Evolutionary conservation across 2,888 invertebrate species (phyloP).

Genomic region (Acanthosoma haemorrhoidale): DNA sequence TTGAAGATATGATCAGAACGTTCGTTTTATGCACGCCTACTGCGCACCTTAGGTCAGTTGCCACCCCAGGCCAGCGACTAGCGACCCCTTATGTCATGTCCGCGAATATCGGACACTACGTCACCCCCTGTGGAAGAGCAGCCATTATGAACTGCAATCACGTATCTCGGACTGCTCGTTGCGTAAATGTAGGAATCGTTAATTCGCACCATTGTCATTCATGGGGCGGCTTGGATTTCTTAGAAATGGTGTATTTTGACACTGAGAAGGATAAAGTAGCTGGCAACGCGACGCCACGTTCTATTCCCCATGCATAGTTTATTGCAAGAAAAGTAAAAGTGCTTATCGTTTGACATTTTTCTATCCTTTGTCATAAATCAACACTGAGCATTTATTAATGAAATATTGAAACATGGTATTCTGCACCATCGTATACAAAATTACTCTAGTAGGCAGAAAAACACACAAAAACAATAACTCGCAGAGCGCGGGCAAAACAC

Average conservation of each 20-base stretch:
- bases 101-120: neutral
- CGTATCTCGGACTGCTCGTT: neutral
- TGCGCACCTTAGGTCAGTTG: neutral
- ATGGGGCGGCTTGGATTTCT: neutral
- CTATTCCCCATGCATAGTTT: too few relatives aligned
- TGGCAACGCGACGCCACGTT: too few relatives aligned
- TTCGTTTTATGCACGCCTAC: neutral
- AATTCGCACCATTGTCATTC: neutral
- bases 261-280: neutral
- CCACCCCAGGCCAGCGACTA: neutral
- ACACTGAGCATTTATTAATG: too few relatives aligned
- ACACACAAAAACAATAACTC: too few relatives aligned
- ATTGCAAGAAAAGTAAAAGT: too few relatives aligned
- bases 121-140: neutral
- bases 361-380: too few relatives aligned
- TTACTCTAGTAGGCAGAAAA: too few relatives aligned
- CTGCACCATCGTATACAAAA: too few relatives aligned
- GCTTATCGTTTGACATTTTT: too few relatives aligned
- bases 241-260: slow-evolving; percentile 1
- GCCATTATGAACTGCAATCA: neutral
- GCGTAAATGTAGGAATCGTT: neutral
- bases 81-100: slow-evolving; percentile 14
- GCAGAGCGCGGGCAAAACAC: too few relatives aligned
- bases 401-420: too few relatives aligned
- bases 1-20: slow-evolving; percentile 5